These are phyloP conservation scores for Otolemur garnettii DNA, from an alignment of 2,113 vertebrate genomes.

Conservation along the genomic window DNA sequence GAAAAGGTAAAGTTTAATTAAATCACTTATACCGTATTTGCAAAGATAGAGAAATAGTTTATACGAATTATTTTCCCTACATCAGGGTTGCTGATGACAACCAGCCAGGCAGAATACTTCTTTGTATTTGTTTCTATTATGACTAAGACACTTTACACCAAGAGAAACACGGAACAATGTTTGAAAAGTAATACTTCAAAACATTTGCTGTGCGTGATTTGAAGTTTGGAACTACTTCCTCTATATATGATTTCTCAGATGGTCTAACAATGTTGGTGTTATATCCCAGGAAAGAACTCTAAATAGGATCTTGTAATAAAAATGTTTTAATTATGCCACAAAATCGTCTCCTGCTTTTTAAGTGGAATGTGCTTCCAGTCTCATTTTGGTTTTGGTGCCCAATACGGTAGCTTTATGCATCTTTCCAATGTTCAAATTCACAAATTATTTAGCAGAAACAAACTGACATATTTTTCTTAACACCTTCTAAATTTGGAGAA, in stretches of 20 bases:
- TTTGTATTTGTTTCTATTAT: background rate
- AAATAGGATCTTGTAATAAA: background rate
- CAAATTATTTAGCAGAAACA: conserved; percentile 9
- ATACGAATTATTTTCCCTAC: background rate
- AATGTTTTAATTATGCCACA: background rate
- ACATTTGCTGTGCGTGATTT: background rate
- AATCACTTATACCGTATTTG: background rate
- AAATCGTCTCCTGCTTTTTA: background rate
- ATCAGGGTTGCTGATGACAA: background rate
- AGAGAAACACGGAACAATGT: background rate
- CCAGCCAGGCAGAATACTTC: background rate
- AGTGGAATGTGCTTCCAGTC: background rate
- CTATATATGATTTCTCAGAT: background rate
- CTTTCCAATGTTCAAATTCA: conserved; percentile 32
- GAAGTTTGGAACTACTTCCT: background rate
- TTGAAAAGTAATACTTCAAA: conserved; percentile 28
- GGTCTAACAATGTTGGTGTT: background rate
- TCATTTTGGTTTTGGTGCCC: background rate
- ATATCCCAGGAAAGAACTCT: background rate
- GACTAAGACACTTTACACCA: background rate
- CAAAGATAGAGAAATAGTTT: background rate
- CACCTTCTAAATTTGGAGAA: conserved; percentile 41
- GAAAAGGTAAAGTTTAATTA: background rate
- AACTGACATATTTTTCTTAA: background rate
- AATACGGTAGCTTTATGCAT: background rate